Evolutionary conservation across 2,888 invertebrate genomes (phyloP).

Genomic region (Hylaea fasciaria): DNA sequence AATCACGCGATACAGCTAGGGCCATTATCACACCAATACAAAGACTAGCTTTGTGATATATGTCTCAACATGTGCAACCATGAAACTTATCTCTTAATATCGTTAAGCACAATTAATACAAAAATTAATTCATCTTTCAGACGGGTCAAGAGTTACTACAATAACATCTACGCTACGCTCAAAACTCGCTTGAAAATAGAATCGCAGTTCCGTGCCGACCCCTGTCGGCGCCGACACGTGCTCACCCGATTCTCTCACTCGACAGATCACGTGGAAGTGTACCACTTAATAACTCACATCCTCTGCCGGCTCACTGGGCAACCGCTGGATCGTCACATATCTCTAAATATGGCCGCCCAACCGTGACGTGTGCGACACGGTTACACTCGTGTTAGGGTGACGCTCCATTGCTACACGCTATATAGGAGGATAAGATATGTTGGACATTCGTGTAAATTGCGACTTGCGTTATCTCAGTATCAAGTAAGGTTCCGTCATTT

Average conservation of each 20-base stretch:
- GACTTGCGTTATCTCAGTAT: too few relatives aligned
- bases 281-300: slow-evolving; percentile 84
- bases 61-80: too few relatives aligned
- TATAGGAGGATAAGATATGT: background rate
- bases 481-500: too few relatives aligned
- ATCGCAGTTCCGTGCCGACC: slow-evolving; percentile 32
- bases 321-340: slow-evolving; percentile 83
- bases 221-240: slow-evolving; percentile 37
- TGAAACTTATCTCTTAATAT: too few relatives aligned
- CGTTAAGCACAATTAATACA: too few relatives aligned
- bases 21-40: too few relatives aligned
- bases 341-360: slow-evolving; percentile 81
- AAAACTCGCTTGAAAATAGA: slow-evolving; percentile 25
- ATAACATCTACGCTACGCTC: slow-evolving; percentile 23
- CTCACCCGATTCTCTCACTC: slow-evolving; percentile 77
- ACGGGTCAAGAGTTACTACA: background rate
- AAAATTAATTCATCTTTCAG: too few relatives aligned
- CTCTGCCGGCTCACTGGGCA: slow-evolving; percentile 82
- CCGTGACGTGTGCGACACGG: slow-evolving; percentile 69
- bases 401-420: slow-evolving; percentile 25
- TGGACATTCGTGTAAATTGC: too few relatives aligned
- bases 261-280: slow-evolving; percentile 84
- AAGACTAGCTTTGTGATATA: too few relatives aligned
- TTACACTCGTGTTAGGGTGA: slow-evolving; percentile 38
- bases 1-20: too few relatives aligned